phyloP scores from a whole-genome alignment of 1,140 invertebrate genomes.

The Tenebrio molitor region DNA sequence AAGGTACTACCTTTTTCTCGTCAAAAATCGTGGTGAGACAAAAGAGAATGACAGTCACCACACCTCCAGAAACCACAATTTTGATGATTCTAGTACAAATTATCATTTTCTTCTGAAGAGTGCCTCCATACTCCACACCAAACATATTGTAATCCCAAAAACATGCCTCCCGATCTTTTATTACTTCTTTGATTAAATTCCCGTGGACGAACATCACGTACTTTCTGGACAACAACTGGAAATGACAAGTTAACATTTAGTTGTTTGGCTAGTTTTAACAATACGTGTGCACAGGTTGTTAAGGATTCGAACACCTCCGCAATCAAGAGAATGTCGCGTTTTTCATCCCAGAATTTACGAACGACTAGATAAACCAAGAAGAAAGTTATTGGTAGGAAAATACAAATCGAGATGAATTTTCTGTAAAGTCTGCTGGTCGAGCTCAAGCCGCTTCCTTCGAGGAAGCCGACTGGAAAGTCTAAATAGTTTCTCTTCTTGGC shows the following conservation, averaged over 20 bases:
- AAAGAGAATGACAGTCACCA: not conserved
- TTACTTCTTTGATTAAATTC: not conserved
- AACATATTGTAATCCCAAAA: conserved; percentile 7
- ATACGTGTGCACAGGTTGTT: conserved; percentile 14
- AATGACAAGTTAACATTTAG: no score
- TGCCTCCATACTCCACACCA: not conserved
- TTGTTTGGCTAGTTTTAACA: no score
- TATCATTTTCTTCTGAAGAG: not conserved
- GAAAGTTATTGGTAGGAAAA: conserved; percentile 8
- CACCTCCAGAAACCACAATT: conserved; percentile 1
- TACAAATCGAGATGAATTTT: not conserved
- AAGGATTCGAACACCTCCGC: conserved; percentile 9
- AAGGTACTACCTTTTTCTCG: not conserved
- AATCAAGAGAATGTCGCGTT: not conserved
- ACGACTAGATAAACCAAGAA: not conserved
- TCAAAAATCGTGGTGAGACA: conserved; percentile 8
- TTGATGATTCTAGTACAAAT: conserved; percentile 9
- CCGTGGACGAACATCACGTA: conserved; percentile 9
- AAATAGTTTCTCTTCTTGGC: conserved; percentile 1
- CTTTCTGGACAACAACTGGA: not conserved
- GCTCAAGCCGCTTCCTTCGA: not conserved
- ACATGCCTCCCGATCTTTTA: not conserved
- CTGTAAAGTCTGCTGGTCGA: not conserved
- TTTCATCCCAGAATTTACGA: not conserved
- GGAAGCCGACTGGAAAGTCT: conserved; percentile 3